Evolutionary conservation across 2,888 invertebrate species (phyloP).

Genomic region (Lasioglossum villosulum): DNA sequence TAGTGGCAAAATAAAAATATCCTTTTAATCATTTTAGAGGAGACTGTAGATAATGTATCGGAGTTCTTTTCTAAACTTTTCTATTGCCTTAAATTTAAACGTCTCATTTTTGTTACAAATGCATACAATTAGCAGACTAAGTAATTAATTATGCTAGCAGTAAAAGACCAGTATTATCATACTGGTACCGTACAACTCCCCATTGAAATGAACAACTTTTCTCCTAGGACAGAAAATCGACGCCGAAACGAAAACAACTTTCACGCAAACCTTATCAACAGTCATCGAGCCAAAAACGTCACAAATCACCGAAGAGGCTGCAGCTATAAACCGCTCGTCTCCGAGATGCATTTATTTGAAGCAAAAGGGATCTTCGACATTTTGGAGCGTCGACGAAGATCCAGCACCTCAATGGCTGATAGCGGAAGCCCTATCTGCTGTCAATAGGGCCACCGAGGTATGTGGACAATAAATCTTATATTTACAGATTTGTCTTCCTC

Average conservation of each 20-base stretch:
- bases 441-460: conserved; percentile 56
- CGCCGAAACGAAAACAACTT: conserved; percentile 12
- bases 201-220: neutral
- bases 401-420: conserved; percentile 72
- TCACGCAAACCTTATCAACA: conserved; percentile 37
- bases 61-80: too few species aligned
- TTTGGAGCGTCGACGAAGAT: conserved; percentile 64
- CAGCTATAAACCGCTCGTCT: neutral
- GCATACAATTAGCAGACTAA: too few species aligned
- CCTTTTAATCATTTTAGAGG: too few species aligned
- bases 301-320: neutral
- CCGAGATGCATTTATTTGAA: conserved; percentile 23
- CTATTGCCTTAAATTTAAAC: too few species aligned
- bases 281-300: neutral
- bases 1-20: too few species aligned
- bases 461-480: conserved; percentile 29
- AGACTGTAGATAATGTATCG: too few species aligned
- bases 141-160: too few species aligned
- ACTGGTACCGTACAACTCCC: neutral
- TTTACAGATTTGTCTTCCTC: neutral
- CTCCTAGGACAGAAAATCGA: neutral
- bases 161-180: too few species aligned
- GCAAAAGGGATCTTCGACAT: conserved; percentile 37
- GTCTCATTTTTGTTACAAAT: too few species aligned
- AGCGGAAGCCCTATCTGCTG: conserved; percentile 65